Evolutionary conservation across 2,888 invertebrate species (phyloP).

Genomic region (Netelia inedita): DNA sequence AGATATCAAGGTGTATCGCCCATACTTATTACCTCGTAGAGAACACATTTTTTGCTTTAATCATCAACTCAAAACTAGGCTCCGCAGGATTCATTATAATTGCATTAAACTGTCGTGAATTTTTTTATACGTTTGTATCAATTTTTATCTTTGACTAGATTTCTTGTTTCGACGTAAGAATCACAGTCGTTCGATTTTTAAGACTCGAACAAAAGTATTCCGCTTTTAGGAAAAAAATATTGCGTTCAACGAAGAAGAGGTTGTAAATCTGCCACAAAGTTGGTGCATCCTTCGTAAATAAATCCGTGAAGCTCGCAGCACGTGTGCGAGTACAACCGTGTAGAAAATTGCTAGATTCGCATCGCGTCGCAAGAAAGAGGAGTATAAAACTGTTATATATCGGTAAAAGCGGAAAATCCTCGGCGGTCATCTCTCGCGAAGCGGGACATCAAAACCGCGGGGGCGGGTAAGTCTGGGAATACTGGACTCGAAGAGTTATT

Average conservation of each 20-base stretch:
- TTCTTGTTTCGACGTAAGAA: too few relatives aligned
- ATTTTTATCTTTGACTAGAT: too few relatives aligned
- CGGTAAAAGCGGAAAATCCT: slow-evolving; percentile 16
- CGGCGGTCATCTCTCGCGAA: slow-evolving; percentile 28
- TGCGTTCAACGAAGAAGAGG: not conserved
- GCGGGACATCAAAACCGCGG: slow-evolving; percentile 43
- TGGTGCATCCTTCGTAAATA: slow-evolving; percentile 16
- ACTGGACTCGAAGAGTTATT: slow-evolving; percentile 56
- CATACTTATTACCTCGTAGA: not conserved
- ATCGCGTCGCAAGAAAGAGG: slow-evolving; percentile 30
- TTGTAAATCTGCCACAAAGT: slow-evolving; percentile 5
- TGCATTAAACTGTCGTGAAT: too few relatives aligned
- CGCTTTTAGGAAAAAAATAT: not conserved
- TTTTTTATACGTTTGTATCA: too few relatives aligned
- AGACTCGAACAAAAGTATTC: not conserved
- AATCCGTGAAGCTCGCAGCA: slow-evolving; percentile 10
- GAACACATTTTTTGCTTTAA: not conserved
- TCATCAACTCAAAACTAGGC: too few relatives aligned
- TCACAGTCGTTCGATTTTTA: not conserved
- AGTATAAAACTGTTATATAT: slow-evolving; percentile 57
- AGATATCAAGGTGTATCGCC: not conserved
- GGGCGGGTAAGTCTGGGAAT: not conserved
- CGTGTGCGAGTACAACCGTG: slow-evolving; percentile 7
- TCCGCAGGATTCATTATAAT: too few relatives aligned
- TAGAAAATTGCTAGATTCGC: slow-evolving; percentile 13